These are phyloP conservation scores for Neopipo cinnamomea DNA, from an alignment of 2,113 vertebrate genomes.

Conservation along the genomic window DNA sequence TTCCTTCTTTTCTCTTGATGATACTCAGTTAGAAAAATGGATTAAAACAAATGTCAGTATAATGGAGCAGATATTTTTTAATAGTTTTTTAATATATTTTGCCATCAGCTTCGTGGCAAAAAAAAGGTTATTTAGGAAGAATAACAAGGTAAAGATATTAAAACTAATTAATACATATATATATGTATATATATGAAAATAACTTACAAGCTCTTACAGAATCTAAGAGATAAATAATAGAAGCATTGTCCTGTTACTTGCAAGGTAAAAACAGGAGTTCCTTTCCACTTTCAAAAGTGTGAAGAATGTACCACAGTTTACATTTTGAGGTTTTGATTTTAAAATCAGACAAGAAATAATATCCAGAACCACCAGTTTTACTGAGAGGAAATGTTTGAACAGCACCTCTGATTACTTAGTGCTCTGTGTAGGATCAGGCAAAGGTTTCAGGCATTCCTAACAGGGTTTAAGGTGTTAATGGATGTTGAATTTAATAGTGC, in stretches of 20 bases:
- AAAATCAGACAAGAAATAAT: not conserved
- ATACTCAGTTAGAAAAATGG: not conserved
- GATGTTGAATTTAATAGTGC: not conserved
- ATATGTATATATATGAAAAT: too few species aligned
- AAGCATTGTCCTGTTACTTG: not conserved
- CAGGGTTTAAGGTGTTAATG: not conserved
- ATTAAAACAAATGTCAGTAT: not conserved
- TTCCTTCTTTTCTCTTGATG: not conserved
- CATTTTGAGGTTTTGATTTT: not conserved
- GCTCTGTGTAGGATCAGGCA: not conserved
- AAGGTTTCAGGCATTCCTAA: not conserved
- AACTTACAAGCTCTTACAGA: not conserved
- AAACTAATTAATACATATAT: not conserved
- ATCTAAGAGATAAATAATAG: not conserved
- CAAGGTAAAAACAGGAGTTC: not conserved
- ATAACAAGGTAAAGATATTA: not conserved
- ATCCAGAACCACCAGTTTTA: not conserved
- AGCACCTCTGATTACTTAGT: not conserved
- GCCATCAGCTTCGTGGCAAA: not conserved
- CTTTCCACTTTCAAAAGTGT: not conserved
- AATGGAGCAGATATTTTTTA: not conserved
- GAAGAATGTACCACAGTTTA: not conserved
- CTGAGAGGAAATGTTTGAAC: not conserved
- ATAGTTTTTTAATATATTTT: not conserved
- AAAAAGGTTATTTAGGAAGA: not conserved